phyloP scores from a whole-genome alignment of 2,888 invertebrate genomes.

The Xestia c-nigrum region DNA sequence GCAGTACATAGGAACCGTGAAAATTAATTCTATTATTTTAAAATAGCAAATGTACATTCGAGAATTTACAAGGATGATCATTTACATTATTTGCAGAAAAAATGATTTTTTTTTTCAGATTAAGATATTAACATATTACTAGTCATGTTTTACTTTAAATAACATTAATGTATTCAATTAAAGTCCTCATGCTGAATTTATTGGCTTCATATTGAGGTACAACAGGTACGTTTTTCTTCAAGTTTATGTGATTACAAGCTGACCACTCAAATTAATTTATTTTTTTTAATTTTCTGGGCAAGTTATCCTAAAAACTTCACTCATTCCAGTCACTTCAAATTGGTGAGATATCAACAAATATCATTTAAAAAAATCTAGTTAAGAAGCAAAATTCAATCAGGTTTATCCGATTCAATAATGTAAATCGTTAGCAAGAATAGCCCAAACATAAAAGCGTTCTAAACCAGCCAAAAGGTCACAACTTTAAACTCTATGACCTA shows the following conservation, averaged over 20 bases:
- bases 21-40: slow-evolving; percentile 27
- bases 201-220: background rate
- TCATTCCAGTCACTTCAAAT: background rate
- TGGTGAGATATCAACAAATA: background rate
- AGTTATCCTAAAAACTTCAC: background rate
- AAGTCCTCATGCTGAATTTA: background rate
- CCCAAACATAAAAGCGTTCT: background rate
- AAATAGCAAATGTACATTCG: background rate
- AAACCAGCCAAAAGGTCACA: slow-evolving; percentile 27
- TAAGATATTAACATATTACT: slow-evolving; percentile 7
- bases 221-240: background rate
- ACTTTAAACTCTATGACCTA: slow-evolving; percentile 37
- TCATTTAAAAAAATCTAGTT: background rate
- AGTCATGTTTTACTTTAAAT: background rate
- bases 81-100: slow-evolving; percentile 1
- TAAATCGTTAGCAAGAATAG: background rate
- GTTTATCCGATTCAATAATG: background rate
- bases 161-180: slow-evolving; percentile 9
- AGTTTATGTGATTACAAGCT: background rate
- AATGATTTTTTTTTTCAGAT: slow-evolving; percentile 4
- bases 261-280: background rate
- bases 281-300: background rate
- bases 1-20: background rate
- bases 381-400: background rate
- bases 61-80: slow-evolving; percentile 15